Conservation (phyloP, 2,797 vertebrate species). For the Danio albolineatus region DNA sequence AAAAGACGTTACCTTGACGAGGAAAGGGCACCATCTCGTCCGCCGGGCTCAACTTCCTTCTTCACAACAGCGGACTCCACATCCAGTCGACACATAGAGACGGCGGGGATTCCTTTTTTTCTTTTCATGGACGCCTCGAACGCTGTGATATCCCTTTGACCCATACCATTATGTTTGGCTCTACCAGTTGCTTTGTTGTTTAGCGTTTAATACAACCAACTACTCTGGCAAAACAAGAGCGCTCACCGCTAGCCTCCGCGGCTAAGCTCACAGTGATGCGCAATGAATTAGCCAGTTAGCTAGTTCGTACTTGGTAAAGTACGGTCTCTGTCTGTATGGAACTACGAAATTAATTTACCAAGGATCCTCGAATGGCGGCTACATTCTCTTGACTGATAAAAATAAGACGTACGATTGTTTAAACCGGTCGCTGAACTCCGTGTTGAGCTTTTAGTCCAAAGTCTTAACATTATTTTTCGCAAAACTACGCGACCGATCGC, state of each 20-base stretch:
- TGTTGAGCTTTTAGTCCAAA: conserved; percentile 28
- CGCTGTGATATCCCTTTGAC: conserved; percentile 57
- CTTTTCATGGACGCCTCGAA: conserved; percentile 63
- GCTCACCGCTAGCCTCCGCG: conserved; percentile 17
- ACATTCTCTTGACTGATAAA: conserved; percentile 44
- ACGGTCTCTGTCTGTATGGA: conserved; percentile 23
- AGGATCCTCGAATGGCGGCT: conserved; percentile 9
- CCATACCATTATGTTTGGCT: conserved; percentile 62
- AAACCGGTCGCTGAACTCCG: conserved; percentile 13
- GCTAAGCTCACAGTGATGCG: conserved; percentile 25
- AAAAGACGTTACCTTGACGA: conserved; percentile 58
- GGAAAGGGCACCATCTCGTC: conserved; percentile 59
- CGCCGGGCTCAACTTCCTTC: conserved; percentile 59
- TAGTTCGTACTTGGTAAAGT: conserved; percentile 37
- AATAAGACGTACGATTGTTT: background rate
- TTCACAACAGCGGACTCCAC: conserved; percentile 58
- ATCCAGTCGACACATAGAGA: conserved; percentile 64
- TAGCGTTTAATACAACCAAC: conserved; percentile 15
- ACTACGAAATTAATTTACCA: conserved; percentile 30
- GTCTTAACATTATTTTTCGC: conserved; percentile 49
- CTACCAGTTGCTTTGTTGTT: conserved; percentile 35
- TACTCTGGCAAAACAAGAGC: conserved; percentile 10
- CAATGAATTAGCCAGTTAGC: conserved; percentile 47
- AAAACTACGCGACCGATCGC: conserved; percentile 30
- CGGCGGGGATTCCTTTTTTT: conserved; percentile 48